Conservation (phyloP, 2,113 vertebrate genomes). For the Clupea harengus region DNA sequence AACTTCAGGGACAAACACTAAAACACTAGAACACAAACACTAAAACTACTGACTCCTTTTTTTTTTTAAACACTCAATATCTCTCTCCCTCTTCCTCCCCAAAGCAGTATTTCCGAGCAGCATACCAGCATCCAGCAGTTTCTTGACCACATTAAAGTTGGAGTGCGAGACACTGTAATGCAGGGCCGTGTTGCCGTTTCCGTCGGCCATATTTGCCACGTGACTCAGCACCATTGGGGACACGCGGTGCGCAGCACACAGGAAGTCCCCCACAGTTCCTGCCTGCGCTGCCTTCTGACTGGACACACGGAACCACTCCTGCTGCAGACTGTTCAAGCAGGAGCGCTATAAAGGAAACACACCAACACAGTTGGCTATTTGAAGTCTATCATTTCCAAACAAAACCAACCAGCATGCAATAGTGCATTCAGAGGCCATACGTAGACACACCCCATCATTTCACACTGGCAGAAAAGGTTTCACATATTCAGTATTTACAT, state of each 20-base stretch:
- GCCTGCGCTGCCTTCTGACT: constrained; percentile 86
- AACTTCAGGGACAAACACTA: background rate
- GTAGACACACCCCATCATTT: background rate
- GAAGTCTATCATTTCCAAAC: background rate
- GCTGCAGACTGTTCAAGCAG: constrained; percentile 86
- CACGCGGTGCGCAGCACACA: constrained; percentile 76
- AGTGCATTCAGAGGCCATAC: background rate
- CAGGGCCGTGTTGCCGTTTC: constrained; percentile 93
- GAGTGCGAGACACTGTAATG: constrained; percentile 98
- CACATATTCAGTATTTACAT: background rate
- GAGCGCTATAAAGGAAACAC: constrained; percentile 76
- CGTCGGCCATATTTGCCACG: constrained; percentile 89
- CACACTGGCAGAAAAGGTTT: background rate
- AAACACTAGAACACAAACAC: too few relatives aligned
- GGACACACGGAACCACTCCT: constrained; percentile 95
- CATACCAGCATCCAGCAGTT: constrained; percentile 86
- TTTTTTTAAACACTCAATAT: too few relatives aligned
- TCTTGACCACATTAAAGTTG: constrained; percentile 90
- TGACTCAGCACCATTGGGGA: constrained; percentile 81
- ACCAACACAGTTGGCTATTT: background rate
- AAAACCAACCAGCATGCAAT: background rate
- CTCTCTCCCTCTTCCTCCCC: too few relatives aligned
- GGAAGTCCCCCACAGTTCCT: constrained; percentile 82
- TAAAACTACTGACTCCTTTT: too few relatives aligned
- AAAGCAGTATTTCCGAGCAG: background rate